Evolutionary conservation across 2,113 vertebrate genomes (phyloP), one percentile per base, ranked within the genome.

Genomic region (Sphaerodactylus townsendi): DNA sequence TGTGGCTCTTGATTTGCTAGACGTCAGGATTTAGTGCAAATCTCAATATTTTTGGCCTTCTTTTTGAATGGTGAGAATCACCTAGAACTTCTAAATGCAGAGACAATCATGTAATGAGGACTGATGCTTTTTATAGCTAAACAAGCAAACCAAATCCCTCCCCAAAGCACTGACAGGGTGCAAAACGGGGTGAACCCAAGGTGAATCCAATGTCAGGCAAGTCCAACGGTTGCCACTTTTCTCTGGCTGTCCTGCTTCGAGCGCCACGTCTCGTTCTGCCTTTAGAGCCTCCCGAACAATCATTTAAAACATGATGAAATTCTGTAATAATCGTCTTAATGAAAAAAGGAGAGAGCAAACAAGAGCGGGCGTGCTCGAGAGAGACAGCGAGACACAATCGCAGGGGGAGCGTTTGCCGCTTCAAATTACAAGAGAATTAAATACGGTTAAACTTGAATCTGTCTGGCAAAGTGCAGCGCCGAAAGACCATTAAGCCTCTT

Each of bases 391-490:
- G 5, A 5, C 35, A 37, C 30, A 53, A 28, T 23, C 4, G 59
- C 59, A 48, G 35, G 46, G 30, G 48, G 65, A 59, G 50, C 35
- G 25, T 62, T 53, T 62, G 81, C 81, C 77, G 56, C 86, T 89
- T 90, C 90, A 90, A 91, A 91, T 91, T 76, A 89, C 86, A 77
- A 84, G 84, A 85, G 65, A 90, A 93, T 93, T 93, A 91, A 94
- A 92, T 83, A 81, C 2, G 10, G 82, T 85, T 91, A 92, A 90
- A 93, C 87, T 59, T 30, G 41, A 91, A 89, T 81, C 79, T 0
- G 0, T 80, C 86, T 80, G 70, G 84, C 89, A 85, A 92, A 90
- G 73, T 80, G 48, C 21, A 83, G 74, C 48, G 85, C 65, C 82
- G 90, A 93, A 92, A 90, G 87, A 88, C 87, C 86, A 90, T 92